Evolutionary conservation across 37 sponge, comb jelly and placozoan species (phyloP).

Genomic region (Mnemiopsis leidyi): DNA sequence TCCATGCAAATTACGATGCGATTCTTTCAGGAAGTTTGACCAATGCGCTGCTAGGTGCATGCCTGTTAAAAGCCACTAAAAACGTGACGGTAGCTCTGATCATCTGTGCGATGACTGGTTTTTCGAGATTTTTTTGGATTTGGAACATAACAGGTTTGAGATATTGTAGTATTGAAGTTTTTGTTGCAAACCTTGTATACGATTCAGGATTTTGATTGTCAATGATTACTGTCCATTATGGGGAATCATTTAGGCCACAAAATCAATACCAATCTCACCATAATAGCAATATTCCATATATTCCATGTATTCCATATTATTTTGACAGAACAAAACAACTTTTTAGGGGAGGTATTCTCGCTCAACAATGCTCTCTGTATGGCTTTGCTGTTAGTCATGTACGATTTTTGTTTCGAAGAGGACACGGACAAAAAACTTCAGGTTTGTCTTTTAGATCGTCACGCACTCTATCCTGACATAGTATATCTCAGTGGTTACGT

Average conservation of each 20-base stretch:
- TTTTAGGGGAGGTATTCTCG: constrained; percentile 53
- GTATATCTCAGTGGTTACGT: too few species aligned
- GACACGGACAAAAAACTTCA: not conserved
- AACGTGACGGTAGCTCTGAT: not conserved
- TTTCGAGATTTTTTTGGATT: constrained; percentile 51
- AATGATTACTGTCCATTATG: too few species aligned
- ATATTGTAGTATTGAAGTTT: not conserved
- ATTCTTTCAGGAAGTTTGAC: constrained; percentile 9
- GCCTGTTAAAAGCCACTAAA: not conserved
- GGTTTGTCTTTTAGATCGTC: not conserved
- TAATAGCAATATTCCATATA: too few species aligned
- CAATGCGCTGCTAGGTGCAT: constrained; percentile 1
- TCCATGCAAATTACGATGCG: too few species aligned
- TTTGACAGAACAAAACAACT: too few species aligned
- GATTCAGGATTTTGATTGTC: too few species aligned
- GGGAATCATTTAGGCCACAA: too few species aligned
- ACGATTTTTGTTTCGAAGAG: not conserved
- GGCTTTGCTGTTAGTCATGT: not conserved
- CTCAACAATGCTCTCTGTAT: constrained; percentile 48
- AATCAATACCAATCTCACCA: too few species aligned
- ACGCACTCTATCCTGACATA: too few species aligned
- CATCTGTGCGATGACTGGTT: not conserved
- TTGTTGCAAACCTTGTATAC: not conserved
- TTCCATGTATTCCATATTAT: too few species aligned
- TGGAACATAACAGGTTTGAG: constrained; percentile 42